These are phyloP conservation scores for Numida meleagris DNA, from an alignment of 2,113 vertebrate genomes.

Conservation along the genomic window DNA sequence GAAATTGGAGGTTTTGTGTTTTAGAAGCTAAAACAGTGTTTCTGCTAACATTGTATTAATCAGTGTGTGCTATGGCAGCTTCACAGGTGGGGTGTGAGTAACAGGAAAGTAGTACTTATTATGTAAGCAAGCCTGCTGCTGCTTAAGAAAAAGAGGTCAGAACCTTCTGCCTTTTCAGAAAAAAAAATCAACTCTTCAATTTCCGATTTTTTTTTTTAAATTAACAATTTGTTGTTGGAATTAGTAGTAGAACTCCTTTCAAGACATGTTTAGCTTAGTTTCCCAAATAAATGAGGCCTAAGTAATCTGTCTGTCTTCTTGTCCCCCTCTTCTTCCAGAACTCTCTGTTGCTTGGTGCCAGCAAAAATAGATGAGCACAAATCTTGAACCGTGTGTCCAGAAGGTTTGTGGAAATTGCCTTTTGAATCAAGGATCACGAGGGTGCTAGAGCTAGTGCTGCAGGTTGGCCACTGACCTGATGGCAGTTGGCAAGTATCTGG, in stretches of 20 bases:
- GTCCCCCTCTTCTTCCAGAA: background rate
- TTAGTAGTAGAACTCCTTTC: background rate
- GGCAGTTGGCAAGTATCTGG: background rate
- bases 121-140: background rate
- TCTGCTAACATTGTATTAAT: background rate
- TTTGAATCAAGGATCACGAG: background rate
- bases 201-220: background rate
- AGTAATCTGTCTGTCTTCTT: background rate
- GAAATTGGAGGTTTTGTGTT: conserved; percentile 36
- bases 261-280: background rate
- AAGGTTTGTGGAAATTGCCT: background rate
- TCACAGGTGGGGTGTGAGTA: conserved; percentile 46
- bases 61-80: background rate
- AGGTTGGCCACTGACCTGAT: background rate
- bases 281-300: background rate
- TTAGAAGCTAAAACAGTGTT: background rate
- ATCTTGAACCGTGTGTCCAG: background rate
- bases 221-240: background rate
- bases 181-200: background rate
- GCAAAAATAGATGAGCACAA: background rate
- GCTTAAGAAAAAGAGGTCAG: background rate
- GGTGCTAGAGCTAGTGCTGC: background rate
- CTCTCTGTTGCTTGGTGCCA: background rate
- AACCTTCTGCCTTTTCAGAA: background rate
- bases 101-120: background rate